phyloP scores from a whole-genome alignment of 1,140 invertebrate species.

The Ostrea edulis region DNA sequence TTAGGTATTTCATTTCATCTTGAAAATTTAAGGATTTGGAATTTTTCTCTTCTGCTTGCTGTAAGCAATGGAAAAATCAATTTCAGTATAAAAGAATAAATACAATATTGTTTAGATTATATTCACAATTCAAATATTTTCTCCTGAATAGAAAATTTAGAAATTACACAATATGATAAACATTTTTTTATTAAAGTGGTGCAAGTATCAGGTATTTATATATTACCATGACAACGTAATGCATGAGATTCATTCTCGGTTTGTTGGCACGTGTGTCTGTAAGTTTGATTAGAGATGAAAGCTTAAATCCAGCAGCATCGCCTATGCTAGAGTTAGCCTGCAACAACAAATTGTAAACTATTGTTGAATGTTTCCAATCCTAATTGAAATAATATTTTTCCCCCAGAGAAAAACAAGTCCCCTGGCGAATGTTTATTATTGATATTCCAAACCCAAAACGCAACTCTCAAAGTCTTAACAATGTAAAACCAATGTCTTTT shows the following conservation, averaged over 20 bases:
- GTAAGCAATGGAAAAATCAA: slow-evolving; percentile 36
- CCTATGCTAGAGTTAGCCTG: slow-evolving; percentile 95
- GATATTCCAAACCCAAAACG: neutral
- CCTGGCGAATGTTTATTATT: slow-evolving; percentile 2
- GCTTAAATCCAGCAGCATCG: slow-evolving; percentile 97
- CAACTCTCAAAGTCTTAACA: neutral
- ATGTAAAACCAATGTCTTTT: neutral
- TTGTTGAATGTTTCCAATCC: neutral
- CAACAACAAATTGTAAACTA: slow-evolving; percentile 56
- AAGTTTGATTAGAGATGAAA: slow-evolving; percentile 95
- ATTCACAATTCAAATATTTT: too few relatives aligned
- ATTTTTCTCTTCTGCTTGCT: slow-evolving; percentile 77
- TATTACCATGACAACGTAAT: slow-evolving; percentile 88
- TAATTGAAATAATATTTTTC: neutral
- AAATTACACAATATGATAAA: too few relatives aligned
- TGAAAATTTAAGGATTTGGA: slow-evolving; percentile 72
- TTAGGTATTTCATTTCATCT: slow-evolving; percentile 75
- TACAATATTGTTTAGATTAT: neutral
- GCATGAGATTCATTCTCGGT: slow-evolving; percentile 97
- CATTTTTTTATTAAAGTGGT: too few relatives aligned
- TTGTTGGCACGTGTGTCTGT: slow-evolving; percentile 97
- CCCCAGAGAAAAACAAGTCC: neutral
- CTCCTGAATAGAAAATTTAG: too few relatives aligned
- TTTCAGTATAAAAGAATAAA: neutral
- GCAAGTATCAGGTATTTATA: too few relatives aligned